phyloP scores from a whole-genome alignment of 2,888 invertebrate species.

The Exocentrus adspersus region DNA sequence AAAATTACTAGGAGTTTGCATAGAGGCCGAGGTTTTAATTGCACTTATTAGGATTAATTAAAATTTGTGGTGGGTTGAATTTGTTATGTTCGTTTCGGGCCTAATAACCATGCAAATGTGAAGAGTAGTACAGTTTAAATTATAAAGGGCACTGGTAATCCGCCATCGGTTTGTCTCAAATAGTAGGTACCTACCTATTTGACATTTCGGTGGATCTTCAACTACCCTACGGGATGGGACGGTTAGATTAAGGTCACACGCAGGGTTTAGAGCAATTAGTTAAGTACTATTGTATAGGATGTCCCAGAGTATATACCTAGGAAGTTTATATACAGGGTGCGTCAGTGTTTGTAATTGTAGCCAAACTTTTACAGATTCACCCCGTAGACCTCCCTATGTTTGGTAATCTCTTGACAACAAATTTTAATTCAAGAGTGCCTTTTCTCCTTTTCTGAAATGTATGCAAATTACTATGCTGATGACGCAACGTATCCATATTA shows the following conservation, averaged over 20 bases:
- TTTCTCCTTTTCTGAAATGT: neutral
- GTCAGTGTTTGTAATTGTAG: too few species aligned
- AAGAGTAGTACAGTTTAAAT: slow-evolving; percentile 1
- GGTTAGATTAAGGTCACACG: neutral
- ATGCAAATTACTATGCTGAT: neutral
- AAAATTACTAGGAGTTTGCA: too few species aligned
- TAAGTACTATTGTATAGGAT: too few species aligned
- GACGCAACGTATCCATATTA: neutral
- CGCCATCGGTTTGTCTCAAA: neutral
- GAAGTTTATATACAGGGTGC: too few species aligned
- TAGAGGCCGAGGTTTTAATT: too few species aligned
- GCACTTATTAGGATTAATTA: too few species aligned
- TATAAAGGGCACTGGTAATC: neutral
- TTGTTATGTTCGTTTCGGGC: slow-evolving; percentile 7
- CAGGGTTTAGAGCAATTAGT: neutral
- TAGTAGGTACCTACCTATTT: too few species aligned
- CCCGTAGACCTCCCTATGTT: too few species aligned
- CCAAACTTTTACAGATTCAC: too few species aligned
- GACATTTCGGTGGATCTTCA: slow-evolving; percentile 2
- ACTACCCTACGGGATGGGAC: neutral
- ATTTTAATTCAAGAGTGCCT: neutral
- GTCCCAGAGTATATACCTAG: too few species aligned
- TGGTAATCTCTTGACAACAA: too few species aligned
- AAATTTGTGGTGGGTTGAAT: slow-evolving; percentile 14
- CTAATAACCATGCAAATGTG: slow-evolving; percentile 10